phyloP scores from a whole-genome alignment of 2,797 vertebrate genomes.

The Acipenser transmontanus region DNA sequence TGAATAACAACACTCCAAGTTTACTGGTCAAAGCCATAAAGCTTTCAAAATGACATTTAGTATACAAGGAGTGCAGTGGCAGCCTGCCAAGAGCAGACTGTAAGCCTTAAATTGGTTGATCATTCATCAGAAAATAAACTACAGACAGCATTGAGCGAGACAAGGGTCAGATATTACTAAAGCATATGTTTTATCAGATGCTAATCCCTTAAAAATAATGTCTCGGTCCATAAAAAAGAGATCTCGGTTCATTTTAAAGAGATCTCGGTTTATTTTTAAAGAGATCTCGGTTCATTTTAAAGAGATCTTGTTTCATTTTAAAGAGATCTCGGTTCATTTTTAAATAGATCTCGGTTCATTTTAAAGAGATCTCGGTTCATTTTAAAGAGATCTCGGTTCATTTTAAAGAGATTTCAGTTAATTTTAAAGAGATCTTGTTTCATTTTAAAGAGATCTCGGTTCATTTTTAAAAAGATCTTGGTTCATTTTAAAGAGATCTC shows the following conservation, averaged over 20 bases:
- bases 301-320: too few relatives aligned
- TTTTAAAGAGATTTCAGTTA: too few relatives aligned
- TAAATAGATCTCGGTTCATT: too few relatives aligned
- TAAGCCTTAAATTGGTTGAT: conserved; percentile 5
- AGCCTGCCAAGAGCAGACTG: not conserved
- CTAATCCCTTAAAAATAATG: not conserved
- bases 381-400: too few relatives aligned
- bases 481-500: too few relatives aligned
- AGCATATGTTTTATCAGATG: not conserved
- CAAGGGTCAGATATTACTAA: conserved; percentile 5
- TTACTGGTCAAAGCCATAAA: conserved; percentile 9
- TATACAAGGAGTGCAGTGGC: not conserved
- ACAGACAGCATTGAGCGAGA: not conserved
- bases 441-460: too few relatives aligned
- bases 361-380: too few relatives aligned
- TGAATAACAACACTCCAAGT: conserved; percentile 3
- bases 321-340: too few relatives aligned
- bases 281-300: not conserved
- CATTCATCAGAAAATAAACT: conserved; percentile 7
- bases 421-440: too few relatives aligned
- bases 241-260: not conserved
- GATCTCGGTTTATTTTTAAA: not conserved
- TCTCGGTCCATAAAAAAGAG: not conserved
- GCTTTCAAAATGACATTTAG: conserved; percentile 7
- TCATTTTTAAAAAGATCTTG: not conserved